Base-by-base conservation (phyloP, 2,797 vertebrate genomes). In the Falco concolor region DNA sequence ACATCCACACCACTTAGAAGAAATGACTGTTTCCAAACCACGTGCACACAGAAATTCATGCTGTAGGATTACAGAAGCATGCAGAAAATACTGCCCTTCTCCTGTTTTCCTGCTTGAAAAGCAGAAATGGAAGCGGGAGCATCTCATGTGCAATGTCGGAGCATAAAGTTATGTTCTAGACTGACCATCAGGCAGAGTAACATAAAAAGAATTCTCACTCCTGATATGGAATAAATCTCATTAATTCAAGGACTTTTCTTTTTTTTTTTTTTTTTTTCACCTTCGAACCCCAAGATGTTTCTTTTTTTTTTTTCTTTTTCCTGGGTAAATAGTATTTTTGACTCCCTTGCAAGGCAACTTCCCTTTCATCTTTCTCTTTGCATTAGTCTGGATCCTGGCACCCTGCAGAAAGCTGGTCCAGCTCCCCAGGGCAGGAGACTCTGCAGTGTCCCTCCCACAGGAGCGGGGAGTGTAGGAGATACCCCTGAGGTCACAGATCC, bases 41-140 rank as follows among this genome's bases (percentile, higher is more conserved):
- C 13, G 23, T 8, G 3, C 3, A 3, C 24, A 15, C 7, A 45
- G 13, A 10, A 77, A 57, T 44, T 65, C 18, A 0, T 4, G 2
- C 3, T 49, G 6, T 3, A 15, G 36, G 16, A 28, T 19, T 65
- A 61, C 20, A 61, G 42, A 38, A 68, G 4, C 20, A 12, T 1
- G 5, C 1, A 57, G 54, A 20, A 69, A 78, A 64, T 7, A 20
- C 34, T 23, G 9, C 9, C 21, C 15, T 63, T 21, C 30, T 53
- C 23, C 16, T 24, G 2, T 40, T 59, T 59, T n/a, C 42, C 47
- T n/a, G 22, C 65, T 22, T 44, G 27, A 57, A 34, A 54, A 49
- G 7, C 24, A 74, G 61, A 67, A 72, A 30, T 8, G 19, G 25
- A 36, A 17, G 50, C 53, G 24, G 47, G 24, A 81, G 5, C 47